phyloP scores from a whole-genome alignment of 2,797 vertebrate genomes.

The Periparus ater region DNA sequence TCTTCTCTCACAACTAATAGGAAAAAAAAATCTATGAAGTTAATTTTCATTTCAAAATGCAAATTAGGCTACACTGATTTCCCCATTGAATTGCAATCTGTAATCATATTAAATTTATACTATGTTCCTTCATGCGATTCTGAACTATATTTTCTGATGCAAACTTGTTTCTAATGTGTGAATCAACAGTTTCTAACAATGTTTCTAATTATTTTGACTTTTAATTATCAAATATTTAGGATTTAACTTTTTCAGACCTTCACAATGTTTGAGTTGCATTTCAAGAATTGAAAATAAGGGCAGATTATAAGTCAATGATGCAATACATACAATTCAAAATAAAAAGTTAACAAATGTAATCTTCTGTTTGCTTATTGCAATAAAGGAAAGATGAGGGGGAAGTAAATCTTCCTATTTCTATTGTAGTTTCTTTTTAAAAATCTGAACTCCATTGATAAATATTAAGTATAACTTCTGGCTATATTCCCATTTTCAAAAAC shows the following conservation, averaged over 20 bases:
- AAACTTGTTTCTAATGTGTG: conserved; percentile 37
- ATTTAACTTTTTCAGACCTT: conserved; percentile 3
- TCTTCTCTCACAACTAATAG: conserved; percentile 51
- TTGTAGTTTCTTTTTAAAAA: not conserved
- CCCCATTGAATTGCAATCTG: conserved; percentile 42
- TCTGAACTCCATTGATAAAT: not conserved
- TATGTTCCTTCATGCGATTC: conserved; percentile 31
- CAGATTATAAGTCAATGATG: not conserved
- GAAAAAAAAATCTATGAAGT: conserved; percentile 59
- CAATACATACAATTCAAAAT: not conserved
- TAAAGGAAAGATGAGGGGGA: not conserved
- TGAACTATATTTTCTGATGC: conserved; percentile 29
- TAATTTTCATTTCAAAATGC: conserved; percentile 68
- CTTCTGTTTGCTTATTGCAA: not conserved
- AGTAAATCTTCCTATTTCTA: not conserved
- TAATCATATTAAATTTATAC: conserved; percentile 60
- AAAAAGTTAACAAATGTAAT: not conserved
- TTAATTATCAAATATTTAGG: conserved; percentile 24
- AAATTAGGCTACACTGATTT: conserved; percentile 55
- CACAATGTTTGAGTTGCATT: not conserved
- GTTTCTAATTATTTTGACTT: conserved; percentile 31
- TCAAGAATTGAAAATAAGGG: conserved; percentile 12
- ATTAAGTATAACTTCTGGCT: not conserved
- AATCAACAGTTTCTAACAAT: conserved; percentile 38
- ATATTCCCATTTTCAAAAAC: not conserved